phyloP scores from a whole-genome alignment of 2,797 vertebrate species.

The Pipistrellus pygmaeus region DNA sequence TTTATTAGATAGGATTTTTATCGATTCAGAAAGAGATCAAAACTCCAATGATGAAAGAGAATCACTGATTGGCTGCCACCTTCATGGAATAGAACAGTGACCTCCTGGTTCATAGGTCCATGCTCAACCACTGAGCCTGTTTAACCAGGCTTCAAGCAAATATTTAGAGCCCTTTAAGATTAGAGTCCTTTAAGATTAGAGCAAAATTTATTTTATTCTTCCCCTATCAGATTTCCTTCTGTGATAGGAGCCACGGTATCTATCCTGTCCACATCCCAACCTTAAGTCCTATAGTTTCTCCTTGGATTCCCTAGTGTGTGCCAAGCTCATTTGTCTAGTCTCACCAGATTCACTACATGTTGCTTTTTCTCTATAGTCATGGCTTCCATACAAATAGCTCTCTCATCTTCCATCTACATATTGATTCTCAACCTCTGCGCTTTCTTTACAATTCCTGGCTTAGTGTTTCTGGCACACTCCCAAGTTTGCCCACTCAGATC shows the following conservation, averaged over 20 bases:
- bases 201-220: neutral
- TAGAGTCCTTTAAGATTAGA: neutral
- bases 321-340: neutral
- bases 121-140: too few relatives aligned
- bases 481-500: neutral
- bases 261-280: neutral
- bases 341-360: neutral
- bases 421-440: neutral
- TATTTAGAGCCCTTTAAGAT: neutral
- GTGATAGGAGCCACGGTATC: neutral
- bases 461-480: neutral
- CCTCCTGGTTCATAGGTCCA: too few relatives aligned
- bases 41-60: too few relatives aligned
- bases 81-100: too few relatives aligned
- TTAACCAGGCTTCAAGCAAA: neutral
- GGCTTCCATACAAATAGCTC: neutral
- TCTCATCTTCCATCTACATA: neutral
- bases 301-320: neutral
- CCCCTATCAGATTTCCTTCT: neutral
- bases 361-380: neutral
- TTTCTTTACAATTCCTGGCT: neutral
- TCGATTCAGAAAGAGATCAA: too few relatives aligned
- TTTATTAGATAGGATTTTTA: too few relatives aligned
- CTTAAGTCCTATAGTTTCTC: neutral
- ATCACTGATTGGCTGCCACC: too few relatives aligned